Base-by-base conservation (phyloP, 2,797 vertebrate species). In the Chanos chanos region DNA sequence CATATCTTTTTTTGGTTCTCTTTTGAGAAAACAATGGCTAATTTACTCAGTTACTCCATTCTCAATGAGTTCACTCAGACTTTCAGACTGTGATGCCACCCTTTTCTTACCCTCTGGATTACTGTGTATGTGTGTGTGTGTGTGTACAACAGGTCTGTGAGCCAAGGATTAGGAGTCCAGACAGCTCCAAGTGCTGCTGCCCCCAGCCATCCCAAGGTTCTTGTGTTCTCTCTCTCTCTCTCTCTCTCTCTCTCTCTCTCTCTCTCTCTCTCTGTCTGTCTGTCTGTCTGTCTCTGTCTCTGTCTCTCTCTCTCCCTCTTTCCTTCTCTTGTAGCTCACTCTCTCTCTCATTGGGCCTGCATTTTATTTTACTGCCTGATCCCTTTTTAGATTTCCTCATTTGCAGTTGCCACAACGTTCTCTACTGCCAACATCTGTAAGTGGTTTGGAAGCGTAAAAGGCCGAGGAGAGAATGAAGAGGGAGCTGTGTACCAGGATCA, bases 381-480 rank as follows among this genome's bases (percentile, higher is more conserved):
- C 82, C 83, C 74, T 79, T 84, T 87, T 88, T 87, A 86, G 83
- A 85, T 85, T 87, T 86, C 78, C 81, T 84, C 58, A 76, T 87
- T 85, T 82, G 75, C 81, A 86, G 81, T 82, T 85, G 83, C 86
- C 86, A 86, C 82, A 83, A 81, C 64, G 68, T 66, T 81, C 81
- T 72, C 76, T 4, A 59, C 77, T 86, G 84, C 84, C 85, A 89
- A 88, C 87, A 89, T 90, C 87, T 89, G 89, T 77, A 81, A 87
- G 78, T 81, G 81, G 77, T 88, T 88, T 87, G 77, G 77, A 85
- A 77, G 77, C 76, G 69, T 77, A 78, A 87, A 80, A 83, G 83
- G 81, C 75, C 75, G 79, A 81, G 80, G 82, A 85, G 85, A 81
- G 70, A 86, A 66, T 45, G 61, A 68, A 44, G 56, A 67, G 36